Conservation (phyloP, 92 coral and sea anemone genomes). For the Porites divaricata region DNA sequence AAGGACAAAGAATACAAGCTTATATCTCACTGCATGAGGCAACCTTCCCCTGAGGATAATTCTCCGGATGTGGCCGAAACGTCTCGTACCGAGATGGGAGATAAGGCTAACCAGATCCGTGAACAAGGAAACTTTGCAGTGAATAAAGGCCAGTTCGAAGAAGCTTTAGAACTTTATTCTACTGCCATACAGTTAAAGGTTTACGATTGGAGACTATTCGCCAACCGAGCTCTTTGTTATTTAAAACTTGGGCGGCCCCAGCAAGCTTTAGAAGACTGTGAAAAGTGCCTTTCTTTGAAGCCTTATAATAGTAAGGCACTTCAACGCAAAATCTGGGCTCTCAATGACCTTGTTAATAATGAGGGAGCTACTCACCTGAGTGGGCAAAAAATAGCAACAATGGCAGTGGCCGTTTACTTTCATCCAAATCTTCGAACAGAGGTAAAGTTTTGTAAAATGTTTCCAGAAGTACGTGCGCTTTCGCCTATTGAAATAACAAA, state of each 20-base stretch:
- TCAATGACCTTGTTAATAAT: slow-evolving; percentile 40
- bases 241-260: slow-evolving; percentile 44
- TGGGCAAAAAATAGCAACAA: slow-evolving; percentile 49
- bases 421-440: slow-evolving; percentile 37
- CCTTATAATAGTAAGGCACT: slow-evolving; percentile 61
- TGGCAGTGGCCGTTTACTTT: slow-evolving; percentile 64
- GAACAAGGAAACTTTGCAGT: slow-evolving; percentile 68
- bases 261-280: slow-evolving; percentile 55
- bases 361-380: slow-evolving; percentile 18
- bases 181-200: background rate
- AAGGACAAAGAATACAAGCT: slow-evolving; percentile 48
- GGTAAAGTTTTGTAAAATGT: slow-evolving; percentile 41
- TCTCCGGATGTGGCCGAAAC: background rate
- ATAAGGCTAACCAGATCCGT: slow-evolving; percentile 55
- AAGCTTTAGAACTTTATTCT: slow-evolving; percentile 50
- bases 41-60: background rate
- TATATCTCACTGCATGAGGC: slow-evolving; percentile 66
- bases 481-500: slow-evolving; percentile 26
- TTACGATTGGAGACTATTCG: slow-evolving; percentile 48
- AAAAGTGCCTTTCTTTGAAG: background rate
- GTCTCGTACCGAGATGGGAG: background rate
- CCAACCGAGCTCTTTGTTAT: slow-evolving; percentile 34
- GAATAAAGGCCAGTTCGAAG: slow-evolving; percentile 16
- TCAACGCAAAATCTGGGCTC: slow-evolving; percentile 81
- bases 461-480: slow-evolving; percentile 36